Percentiles rank a stretch among this genome's conserved stretches.
Evolutionary conservation across 1,140 invertebrate genomes (phyloP).

Genomic region (Papilio dardanus): DNA sequence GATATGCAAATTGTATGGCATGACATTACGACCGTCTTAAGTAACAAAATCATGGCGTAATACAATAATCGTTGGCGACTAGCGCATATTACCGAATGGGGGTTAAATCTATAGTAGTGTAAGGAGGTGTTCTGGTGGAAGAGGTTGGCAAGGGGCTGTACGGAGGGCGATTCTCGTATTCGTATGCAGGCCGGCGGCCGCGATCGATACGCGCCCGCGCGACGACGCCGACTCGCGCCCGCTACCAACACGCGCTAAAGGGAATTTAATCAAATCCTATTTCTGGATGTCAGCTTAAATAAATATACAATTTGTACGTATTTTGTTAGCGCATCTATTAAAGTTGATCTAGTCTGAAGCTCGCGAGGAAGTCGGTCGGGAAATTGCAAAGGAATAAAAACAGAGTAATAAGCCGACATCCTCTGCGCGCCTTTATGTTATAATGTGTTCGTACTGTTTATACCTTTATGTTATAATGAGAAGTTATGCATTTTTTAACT

Average conservation of each 20-base stretch:
- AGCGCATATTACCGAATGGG: not conserved
- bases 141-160: slow-evolving; percentile 70
- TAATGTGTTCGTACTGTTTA: slow-evolving; percentile 10
- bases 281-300: slow-evolving; percentile 27
- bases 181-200: slow-evolving; percentile 73
- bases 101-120: slow-evolving; percentile 55
- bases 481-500: no score
- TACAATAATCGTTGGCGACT: slow-evolving; percentile 21
- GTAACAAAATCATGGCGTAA: slow-evolving; percentile 3
- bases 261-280: slow-evolving; percentile 50
- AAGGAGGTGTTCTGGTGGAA: slow-evolving; percentile 63
- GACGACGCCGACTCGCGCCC: slow-evolving; percentile 67
- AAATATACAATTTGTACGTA: slow-evolving; percentile 18
- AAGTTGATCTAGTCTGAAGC: not conserved
- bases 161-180: slow-evolving; percentile 73
- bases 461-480: no score
- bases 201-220: slow-evolving; percentile 80
- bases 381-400: slow-evolving; percentile 6
- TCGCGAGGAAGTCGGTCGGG: not conserved
- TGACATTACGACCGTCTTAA: slow-evolving; percentile 18
- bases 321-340: not conserved
- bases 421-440: not conserved
- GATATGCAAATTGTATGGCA: slow-evolving; percentile 3
- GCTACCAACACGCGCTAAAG: slow-evolving; percentile 60
- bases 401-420: not conserved